Conservation (phyloP, 2,113 vertebrate species). For the Pluvianellus socialis region DNA sequence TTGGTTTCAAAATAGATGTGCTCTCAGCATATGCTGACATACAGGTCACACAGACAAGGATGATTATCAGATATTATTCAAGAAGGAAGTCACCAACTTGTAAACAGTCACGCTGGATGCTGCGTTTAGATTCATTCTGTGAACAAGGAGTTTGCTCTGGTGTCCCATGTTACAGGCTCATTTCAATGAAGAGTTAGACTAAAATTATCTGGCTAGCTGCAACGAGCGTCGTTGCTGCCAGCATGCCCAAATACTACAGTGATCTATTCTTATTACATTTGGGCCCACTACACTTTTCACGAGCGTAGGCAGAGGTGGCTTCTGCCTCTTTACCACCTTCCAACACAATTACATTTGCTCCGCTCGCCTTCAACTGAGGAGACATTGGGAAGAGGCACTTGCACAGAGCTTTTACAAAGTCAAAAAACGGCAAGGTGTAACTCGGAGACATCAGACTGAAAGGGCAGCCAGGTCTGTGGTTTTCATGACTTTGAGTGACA, state of each 20-base stretch:
- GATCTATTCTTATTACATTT: background rate
- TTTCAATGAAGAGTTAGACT: background rate
- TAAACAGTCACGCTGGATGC: background rate
- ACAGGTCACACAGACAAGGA: background rate
- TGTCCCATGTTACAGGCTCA: background rate
- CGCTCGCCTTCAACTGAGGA: background rate
- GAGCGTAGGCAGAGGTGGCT: background rate
- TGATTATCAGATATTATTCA: background rate
- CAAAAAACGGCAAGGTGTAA: background rate
- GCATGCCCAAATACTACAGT: background rate
- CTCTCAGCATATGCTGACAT: background rate
- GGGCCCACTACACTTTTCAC: background rate
- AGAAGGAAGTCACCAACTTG: background rate
- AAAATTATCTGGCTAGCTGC: background rate
- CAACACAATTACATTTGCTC: background rate
- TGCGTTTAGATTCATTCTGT: background rate
- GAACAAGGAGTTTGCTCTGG: background rate
- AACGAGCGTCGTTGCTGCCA: background rate
- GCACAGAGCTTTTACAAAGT: background rate
- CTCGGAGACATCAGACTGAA: background rate
- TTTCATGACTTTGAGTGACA: background rate
- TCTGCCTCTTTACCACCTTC: background rate
- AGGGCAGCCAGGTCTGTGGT: background rate
- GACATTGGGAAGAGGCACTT: background rate
- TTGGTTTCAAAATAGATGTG: constrained; percentile 7